Conservation (phyloP, 2,797 vertebrate genomes). For the Podarcis lilfordi region DNA sequence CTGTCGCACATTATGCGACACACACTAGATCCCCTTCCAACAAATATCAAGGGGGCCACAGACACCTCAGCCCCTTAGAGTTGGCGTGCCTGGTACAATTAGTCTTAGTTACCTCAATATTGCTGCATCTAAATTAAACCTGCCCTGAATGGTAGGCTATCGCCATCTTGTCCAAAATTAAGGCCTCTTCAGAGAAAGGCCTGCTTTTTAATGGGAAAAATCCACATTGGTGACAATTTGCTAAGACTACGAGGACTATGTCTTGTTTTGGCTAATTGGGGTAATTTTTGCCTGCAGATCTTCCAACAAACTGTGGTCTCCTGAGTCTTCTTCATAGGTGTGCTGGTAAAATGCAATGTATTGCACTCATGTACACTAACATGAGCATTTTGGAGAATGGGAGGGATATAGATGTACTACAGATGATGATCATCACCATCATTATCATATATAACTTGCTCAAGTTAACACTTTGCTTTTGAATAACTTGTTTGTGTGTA, state of each 20-base stretch:
- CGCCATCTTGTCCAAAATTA: neutral
- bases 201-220: neutral
- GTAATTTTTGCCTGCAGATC: too few relatives aligned
- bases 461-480: neutral
- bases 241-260: neutral
- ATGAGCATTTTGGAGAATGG: neutral
- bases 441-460: neutral
- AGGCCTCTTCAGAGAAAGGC: neutral
- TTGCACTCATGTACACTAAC: neutral
- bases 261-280: too few relatives aligned
- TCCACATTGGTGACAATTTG: neutral
- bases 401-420: constrained; percentile 23
- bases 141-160: neutral
- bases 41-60: too few relatives aligned
- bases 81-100: too few relatives aligned
- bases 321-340: too few relatives aligned
- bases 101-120: constrained; percentile 5
- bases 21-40: too few relatives aligned
- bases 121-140: neutral
- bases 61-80: too few relatives aligned
- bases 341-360: too few relatives aligned
- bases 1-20: too few relatives aligned
- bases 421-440: constrained; percentile 28
- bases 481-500: neutral
- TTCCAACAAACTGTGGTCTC: too few relatives aligned